These are phyloP conservation scores for Melanaphis sacchari DNA, from an alignment of 1,140 invertebrate genomes.

Conservation along the genomic window DNA sequence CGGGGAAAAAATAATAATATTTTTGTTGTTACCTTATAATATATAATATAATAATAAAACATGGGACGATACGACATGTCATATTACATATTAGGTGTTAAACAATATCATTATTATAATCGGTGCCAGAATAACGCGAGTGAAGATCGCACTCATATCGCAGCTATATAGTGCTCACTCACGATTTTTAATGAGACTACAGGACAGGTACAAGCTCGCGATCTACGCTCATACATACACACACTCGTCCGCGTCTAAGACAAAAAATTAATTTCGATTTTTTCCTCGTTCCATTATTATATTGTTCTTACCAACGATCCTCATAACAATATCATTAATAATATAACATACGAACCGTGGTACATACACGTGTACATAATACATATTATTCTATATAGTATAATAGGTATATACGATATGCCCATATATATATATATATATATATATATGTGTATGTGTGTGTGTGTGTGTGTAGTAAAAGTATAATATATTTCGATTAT, in stretches of 20 bases:
- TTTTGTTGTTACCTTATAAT: background rate
- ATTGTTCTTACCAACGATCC: background rate
- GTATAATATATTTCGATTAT: constrained; percentile 24
- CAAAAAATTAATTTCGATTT: constrained; percentile 16
- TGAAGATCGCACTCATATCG: background rate
- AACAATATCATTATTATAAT: background rate
- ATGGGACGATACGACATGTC: background rate
- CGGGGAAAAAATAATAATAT: background rate
- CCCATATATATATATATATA: background rate
- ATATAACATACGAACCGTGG: background rate
- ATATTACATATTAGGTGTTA: background rate
- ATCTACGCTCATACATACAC: background rate
- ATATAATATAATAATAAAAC: background rate
- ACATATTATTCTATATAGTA: background rate
- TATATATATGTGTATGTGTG: no score
- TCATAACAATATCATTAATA: constrained; percentile 1
- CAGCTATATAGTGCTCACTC: background rate
- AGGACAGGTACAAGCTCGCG: background rate
- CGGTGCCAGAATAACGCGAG: background rate
- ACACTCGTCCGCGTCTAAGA: background rate
- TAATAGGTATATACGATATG: background rate
- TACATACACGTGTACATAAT: background rate
- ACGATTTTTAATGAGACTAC: constrained; percentile 48
- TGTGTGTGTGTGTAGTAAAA: background rate
- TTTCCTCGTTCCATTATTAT: background rate